A percentile compares a stretch with the other conserved stretches of the same genome.
These are phyloP conservation scores for Nibea albiflora DNA, from an alignment of 2,113 vertebrate genomes.

Conservation along the genomic window DNA sequence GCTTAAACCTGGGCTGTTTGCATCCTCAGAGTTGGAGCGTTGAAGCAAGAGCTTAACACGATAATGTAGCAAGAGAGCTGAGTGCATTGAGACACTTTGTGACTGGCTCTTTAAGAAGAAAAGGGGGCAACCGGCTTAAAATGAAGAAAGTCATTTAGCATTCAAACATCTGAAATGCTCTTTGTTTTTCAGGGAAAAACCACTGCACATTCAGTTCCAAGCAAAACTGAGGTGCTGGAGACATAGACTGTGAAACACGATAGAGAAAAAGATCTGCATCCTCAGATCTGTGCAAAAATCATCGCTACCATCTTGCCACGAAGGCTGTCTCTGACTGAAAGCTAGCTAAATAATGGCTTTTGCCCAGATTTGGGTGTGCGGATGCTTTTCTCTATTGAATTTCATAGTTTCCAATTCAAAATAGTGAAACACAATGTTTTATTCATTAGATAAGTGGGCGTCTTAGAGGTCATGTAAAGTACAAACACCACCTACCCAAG, in stretches of 20 bases:
- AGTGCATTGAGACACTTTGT: slow-evolving; percentile 6
- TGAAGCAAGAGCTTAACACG: slow-evolving; percentile 20
- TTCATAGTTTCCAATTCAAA: slow-evolving; percentile 7
- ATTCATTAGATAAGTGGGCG: slow-evolving; percentile 62
- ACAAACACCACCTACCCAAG: slow-evolving; percentile 49
- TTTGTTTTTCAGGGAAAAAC: neutral
- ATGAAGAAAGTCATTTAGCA: neutral
- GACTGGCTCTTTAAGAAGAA: slow-evolving; percentile 6
- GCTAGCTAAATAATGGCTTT: too few species aligned
- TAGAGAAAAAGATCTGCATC: too few species aligned
- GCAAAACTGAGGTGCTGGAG: too few species aligned
- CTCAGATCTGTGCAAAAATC: too few species aligned
- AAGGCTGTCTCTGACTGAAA: too few species aligned
- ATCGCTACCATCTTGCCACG: too few species aligned
- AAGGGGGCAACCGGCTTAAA: neutral
- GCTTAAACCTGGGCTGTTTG: slow-evolving; percentile 17
- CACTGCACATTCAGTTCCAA: too few species aligned
- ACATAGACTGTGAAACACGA: too few species aligned
- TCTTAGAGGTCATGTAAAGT: slow-evolving; percentile 41
- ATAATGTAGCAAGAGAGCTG: slow-evolving; percentile 4
- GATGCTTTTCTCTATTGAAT: too few species aligned
- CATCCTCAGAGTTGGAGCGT: neutral
- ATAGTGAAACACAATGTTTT: slow-evolving; percentile 29
- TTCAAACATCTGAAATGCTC: neutral
- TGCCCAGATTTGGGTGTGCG: too few species aligned